Base-by-base conservation (phyloP, 2,797 vertebrate species). In the Melanitta fusca region DNA sequence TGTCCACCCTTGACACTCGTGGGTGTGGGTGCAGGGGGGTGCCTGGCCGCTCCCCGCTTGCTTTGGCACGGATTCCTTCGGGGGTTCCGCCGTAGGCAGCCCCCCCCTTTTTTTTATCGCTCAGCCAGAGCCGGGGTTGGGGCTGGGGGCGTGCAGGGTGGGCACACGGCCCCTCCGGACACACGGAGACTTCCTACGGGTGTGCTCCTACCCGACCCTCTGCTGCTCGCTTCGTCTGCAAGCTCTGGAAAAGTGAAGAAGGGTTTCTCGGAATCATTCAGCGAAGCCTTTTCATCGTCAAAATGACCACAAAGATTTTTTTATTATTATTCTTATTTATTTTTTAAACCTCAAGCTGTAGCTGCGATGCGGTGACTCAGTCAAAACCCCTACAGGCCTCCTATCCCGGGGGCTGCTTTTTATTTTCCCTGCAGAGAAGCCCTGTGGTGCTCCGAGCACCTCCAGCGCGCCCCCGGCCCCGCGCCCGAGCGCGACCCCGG, bases 121-220 rank as follows among this genome's bases (percentile, higher is more conserved):
- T n/a, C 25, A 3, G 56, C 22, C 49, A 13, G 9, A 18, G 19
- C 28, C 12, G 6, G 51, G 11, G 27, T 13, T 11, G 32, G 17
- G 32, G 28, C 24, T 13, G 28, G 10, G 28, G 7, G 5, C 10
- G 24, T 41, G 62, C 19, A 20, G 47, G 16, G 6, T 21, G 8
- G 10, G 8, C 21, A 2, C 69, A 20, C 7, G 7, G 69, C 9
- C 34, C 34, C 19, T 27, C 36, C 27, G 5, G 49, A 16, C 49
- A 5, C 1, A 32, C 3, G 13, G 77, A 22, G 53, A 2, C 38
- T 24, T 72, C 43, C n/a, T 43, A 4, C 11, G 1, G 43, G 3
- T 16, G 54, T 32, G 36, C 18, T 60, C 22, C 56, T 1, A n/a
- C 28, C 47, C 32, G 4, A 8, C 6, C 17, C 80, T 51, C 58